Conservation (phyloP, 2,113 vertebrate genomes). For the Chionodraco myersi region DNA sequence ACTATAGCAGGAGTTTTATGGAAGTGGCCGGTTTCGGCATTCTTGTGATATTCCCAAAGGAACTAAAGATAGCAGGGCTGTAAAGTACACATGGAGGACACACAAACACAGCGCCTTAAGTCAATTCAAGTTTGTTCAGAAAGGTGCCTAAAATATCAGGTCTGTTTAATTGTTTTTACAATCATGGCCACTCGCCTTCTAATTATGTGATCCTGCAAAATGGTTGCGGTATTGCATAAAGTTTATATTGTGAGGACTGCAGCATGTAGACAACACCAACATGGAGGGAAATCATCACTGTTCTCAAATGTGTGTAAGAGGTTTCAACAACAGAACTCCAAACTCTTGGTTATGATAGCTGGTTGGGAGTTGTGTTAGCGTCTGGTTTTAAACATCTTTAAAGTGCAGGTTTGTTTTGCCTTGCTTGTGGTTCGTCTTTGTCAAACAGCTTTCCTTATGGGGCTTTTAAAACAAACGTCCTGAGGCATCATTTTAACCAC, state of each 20-base stretch:
- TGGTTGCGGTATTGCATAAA: constrained; percentile 36
- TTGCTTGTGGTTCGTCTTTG: constrained; percentile 59
- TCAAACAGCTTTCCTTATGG: constrained; percentile 54
- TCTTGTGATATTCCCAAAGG: constrained; percentile 76
- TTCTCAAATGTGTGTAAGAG: constrained; percentile 15
- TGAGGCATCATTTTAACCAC: constrained; percentile 39
- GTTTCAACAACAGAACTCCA: constrained; percentile 11
- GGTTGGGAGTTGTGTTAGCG: constrained; percentile 36
- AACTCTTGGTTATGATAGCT: constrained; percentile 22
- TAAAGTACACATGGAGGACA: constrained; percentile 56
- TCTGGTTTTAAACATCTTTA: constrained; percentile 53
- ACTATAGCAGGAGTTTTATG: constrained; percentile 72
- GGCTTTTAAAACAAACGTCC: constrained; percentile 57
- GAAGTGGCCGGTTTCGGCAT: constrained; percentile 65
- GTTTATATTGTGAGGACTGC: constrained; percentile 28
- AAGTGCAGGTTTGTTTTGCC: constrained; percentile 53
- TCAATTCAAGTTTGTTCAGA: constrained; percentile 37
- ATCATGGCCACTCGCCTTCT: constrained; percentile 34
- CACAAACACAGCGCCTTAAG: not conserved
- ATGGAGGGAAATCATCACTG: constrained; percentile 16
- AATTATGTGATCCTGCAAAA: constrained; percentile 49
- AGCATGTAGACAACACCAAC: constrained; percentile 7
- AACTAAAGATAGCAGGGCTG: constrained; percentile 75
- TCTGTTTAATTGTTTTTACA: constrained; percentile 52
- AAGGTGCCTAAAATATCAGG: constrained; percentile 36